Evolutionary conservation across 2,113 vertebrate species (phyloP), one percentile per base, ranked within the genome.

Genomic region (Panthera tigris): DNA sequence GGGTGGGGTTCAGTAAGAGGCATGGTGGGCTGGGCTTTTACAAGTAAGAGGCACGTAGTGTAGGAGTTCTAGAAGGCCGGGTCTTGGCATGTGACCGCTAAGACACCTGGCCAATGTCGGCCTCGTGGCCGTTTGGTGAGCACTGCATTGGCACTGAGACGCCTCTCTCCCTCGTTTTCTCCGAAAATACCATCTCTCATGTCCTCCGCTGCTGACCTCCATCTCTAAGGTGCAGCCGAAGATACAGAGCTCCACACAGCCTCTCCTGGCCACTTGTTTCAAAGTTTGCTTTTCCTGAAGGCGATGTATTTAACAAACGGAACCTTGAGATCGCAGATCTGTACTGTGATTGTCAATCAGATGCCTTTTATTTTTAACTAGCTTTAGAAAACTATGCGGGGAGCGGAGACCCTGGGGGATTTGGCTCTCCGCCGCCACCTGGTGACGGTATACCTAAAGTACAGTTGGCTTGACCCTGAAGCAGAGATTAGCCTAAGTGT

Each of bases 391-490:
- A 82, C n/a, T 29, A 10, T n/a, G 1, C 3, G 2, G 18, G 2
- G 18, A 14, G 7, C 13, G 7, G 82, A 45, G 73, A 78, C 76
- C 19, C 12, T 76, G 4, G 12, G 52, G 1, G 48, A 74, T 50
- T 63, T 94, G 93, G 13, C 96, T 97, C 86, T 89, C 80, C 0
- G 4, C 83, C 57, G 92, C 92, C 86, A 33, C 94, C 95, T 95
- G 65, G 74, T 68, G 68, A 68, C 68, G 76, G 61, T 1, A 1
- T 55, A 74, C 66, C 33, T n/a, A 16, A 90, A 55, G 52, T 76
- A 9, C 83, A 68, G 19, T 85, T 85, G n/a, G 14, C n/a, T 68
- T 1, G 14, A 36, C 55, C n/a, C 11, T 7, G 52, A 91, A 82
- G n/a, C 33, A 0, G 10, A 69, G 48, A 45, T 25, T 9, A 63